phyloP scores from a whole-genome alignment of 2,113 vertebrate species.

The Panthera leo region DNA sequence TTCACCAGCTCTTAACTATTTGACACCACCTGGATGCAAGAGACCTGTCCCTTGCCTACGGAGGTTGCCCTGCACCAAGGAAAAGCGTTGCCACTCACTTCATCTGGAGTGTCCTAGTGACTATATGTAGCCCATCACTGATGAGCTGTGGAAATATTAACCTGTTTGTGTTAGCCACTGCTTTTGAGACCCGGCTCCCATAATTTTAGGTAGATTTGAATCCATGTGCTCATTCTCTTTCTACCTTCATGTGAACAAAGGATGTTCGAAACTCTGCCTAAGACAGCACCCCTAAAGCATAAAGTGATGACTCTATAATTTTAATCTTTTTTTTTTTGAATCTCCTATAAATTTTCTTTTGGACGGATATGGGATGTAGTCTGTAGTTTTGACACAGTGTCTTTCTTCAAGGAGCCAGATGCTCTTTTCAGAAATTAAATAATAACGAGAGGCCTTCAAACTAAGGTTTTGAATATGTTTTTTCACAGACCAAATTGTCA shows the following conservation, averaged over 20 bases:
- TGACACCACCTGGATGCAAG: background rate
- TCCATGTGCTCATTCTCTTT: background rate
- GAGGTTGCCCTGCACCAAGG: background rate
- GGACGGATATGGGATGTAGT: background rate
- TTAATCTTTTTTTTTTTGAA: background rate
- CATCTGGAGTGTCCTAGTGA: background rate
- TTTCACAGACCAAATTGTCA: background rate
- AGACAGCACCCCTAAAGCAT: background rate
- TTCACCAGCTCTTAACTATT: background rate
- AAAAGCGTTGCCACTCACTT: background rate
- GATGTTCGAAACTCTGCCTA: background rate
- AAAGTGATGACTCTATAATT: background rate
- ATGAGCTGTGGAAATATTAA: background rate
- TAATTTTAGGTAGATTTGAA: background rate
- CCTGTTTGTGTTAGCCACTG: background rate
- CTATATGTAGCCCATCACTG: no score
- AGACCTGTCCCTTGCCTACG: background rate
- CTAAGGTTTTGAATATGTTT: background rate
- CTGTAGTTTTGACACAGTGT: background rate
- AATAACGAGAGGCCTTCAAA: background rate
- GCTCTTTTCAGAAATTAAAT: conserved; percentile 35
- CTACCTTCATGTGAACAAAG: background rate
- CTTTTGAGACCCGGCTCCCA: background rate
- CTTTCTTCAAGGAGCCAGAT: background rate
- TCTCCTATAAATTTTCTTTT: background rate